Base-by-base conservation (phyloP, 2,113 vertebrate species). In the Eulemur macaco region DNA sequence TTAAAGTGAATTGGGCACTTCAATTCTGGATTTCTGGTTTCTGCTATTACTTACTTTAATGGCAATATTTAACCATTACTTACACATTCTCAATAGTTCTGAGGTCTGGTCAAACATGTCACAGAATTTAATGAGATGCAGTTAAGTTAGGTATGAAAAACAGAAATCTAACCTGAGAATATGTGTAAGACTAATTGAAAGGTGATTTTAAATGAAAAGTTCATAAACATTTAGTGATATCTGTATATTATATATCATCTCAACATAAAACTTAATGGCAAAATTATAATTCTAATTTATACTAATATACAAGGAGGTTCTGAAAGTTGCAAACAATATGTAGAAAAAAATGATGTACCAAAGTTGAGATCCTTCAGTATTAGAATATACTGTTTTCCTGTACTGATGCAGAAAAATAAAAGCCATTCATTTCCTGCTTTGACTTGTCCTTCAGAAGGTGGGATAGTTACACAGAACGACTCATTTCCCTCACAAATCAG, bases 341-440 rank as follows among this genome's bases (percentile, higher is more conserved):
- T 77, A 63, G 63, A 83, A 89, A 91, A 89, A 91, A 76, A 21
- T 54, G 29, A 60, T 42, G 13, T 18, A 39, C 37, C 18, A 37
- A 89, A 29, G 13, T 77, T 84, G 86, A 88, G 29, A 73, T 81
- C 6, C 34, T 86, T 96, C 37, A 25, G 6, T 92, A 34, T 89
- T 92, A 84, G 12, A 82, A 64, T 50, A 18, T 12, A 50, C 0
- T 25, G 50, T 78, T 95, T 96, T 82, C 29, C 73, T 84, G 77
- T 69, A 56, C 60, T 7, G 18, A 90, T 50, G 39, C 21, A 78
- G 15, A 25, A 83, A 6, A 63, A n/a, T 2, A 29, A 66, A 42
- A 64, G 13, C 3, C 37, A 63, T 73, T 86, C 39, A 50, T 94
- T 96, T 96, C 80, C 66, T 96, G 77, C 68, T 96, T 93, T 78